Evolutionary conservation across 1,140 invertebrate species (phyloP).

Genomic region (Drosophila mauritiana): DNA sequence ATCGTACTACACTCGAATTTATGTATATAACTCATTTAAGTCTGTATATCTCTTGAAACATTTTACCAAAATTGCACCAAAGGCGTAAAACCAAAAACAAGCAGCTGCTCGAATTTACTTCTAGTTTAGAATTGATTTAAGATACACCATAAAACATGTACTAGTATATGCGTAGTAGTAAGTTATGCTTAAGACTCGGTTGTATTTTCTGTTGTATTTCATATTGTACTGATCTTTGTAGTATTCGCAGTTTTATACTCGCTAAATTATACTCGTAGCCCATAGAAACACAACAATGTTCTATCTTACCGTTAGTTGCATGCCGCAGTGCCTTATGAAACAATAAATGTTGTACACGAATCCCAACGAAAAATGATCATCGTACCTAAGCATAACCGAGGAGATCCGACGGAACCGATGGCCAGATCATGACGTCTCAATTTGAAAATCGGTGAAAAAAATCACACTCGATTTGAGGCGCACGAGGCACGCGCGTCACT

Average conservation of each 20-base stretch:
- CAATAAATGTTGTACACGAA: constrained; percentile 71
- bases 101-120: constrained; percentile 23
- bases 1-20: not conserved
- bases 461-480: constrained; percentile 66
- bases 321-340: constrained; percentile 69
- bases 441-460: constrained; percentile 72
- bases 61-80: constrained; percentile 55
- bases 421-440: constrained; percentile 74
- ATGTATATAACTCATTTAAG: constrained; percentile 59
- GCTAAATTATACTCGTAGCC: constrained; percentile 41
- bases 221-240: constrained; percentile 73
- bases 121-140: constrained; percentile 6
- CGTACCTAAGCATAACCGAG: constrained; percentile 23
- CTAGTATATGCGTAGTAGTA: constrained; percentile 20
- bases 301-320: constrained; percentile 38
- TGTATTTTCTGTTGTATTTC: constrained; percentile 61
- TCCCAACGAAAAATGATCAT: constrained; percentile 23
- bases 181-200: constrained; percentile 44
- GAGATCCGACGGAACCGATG: constrained; percentile 22
- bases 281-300: constrained; percentile 31
- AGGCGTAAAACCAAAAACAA: constrained; percentile 60
- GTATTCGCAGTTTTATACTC: constrained; percentile 64
- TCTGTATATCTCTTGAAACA: constrained; percentile 47
- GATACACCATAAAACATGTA: not conserved
- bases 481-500: constrained; percentile 81